Evolutionary conservation across 2,113 vertebrate genomes (phyloP), one percentile per base, ranked within the genome.

Genomic region (Triplophysa siluroides): DNA sequence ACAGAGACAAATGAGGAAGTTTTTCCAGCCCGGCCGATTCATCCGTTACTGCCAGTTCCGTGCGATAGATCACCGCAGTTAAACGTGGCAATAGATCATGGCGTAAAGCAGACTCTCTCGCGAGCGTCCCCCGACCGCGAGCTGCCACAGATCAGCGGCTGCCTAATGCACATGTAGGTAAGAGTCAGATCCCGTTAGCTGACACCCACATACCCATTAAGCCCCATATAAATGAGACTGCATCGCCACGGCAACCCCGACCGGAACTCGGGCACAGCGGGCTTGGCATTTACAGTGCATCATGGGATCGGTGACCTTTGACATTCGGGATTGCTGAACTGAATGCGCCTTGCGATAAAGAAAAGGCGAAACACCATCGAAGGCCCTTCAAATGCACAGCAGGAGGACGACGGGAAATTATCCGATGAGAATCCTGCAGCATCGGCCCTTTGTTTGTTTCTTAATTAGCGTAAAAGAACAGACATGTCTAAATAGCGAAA

Each of bases 1-100:
- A 94, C 93, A 94, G 93, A 94, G 93, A 94, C 92, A 94, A 94
- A 94, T 93, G 93, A 93, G 93, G 91, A 91, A 90, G 90, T 92
- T 92, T 94, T 94, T 93, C 92, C 90, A 92, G 91, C 88, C 83
- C 89, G 93, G 91, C 92, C 91, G 92, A 91, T 91, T 93, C 93
- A 93, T 94, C 92, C 90, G 92, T 93, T 92, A 92, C 92, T 93
- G 92, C 93, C 93, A 93, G 93, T 93, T 94, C 91, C 87, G 24
- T 90, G 91, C 92, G 90, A 94, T 93, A 88, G 93, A 93, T 93
- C 87, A 86, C 86, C 89, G 71, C 73, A 85, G 90, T 88, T 88
- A 88, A 89, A 91, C 89, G 89, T 90, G 88, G 90, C 92, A 90
- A 92, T 93, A 94, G 91, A 94, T 94, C 92, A 93, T 88, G 73